These are phyloP conservation scores for Portunus trituberculatus DNA, from an alignment of 1,140 invertebrate genomes.

Conservation along the genomic window DNA sequence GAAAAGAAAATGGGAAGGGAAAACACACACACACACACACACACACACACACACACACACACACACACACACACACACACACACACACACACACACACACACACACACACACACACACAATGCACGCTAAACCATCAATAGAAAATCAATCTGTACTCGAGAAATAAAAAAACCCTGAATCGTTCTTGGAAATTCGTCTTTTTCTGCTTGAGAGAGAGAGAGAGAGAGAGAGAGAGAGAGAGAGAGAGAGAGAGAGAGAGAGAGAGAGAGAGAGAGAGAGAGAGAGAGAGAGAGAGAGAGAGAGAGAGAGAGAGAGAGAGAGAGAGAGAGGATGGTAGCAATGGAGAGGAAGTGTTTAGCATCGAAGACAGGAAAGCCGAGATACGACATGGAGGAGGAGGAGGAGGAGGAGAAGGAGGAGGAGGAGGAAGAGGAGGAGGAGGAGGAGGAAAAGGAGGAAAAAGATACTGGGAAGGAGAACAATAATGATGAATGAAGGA, in stretches of 20 bases:
- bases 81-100: no score
- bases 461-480: neutral
- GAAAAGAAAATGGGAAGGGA: no score
- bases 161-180: no score
- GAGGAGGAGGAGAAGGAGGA: neutral
- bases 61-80: no score
- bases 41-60: no score
- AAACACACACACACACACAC: no score
- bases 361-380: neutral
- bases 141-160: no score
- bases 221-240: conserved; percentile 43
- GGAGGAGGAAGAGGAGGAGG: neutral
- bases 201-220: neutral
- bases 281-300: conserved; percentile 1
- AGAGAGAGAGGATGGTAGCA: conserved; percentile 2
- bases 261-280: conserved; percentile 33
- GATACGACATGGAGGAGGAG: neutral
- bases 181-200: no score
- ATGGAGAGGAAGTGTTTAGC: neutral
- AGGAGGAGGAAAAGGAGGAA: neutral
- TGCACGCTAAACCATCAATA: no score
- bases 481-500: neutral
- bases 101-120: no score
- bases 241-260: conserved; percentile 33
- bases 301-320: conserved; percentile 48